Conservation (phyloP, 1,140 invertebrate genomes). For the Acromyrmex echinatior region DNA sequence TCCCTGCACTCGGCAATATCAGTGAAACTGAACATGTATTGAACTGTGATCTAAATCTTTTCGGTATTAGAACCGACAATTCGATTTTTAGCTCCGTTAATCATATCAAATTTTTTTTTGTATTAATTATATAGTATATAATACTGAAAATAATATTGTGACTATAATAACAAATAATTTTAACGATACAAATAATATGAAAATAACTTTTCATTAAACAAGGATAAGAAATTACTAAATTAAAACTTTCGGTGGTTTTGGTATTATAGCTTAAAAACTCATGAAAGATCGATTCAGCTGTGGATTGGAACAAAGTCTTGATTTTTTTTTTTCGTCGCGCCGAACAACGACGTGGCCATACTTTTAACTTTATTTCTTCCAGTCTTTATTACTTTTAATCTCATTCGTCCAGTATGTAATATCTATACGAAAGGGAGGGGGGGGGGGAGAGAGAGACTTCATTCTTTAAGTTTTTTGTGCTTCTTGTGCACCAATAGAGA, state of each 20-base stretch:
- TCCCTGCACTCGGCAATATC: not conserved
- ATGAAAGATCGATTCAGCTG: not conserved
- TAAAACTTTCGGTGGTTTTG: too few relatives aligned
- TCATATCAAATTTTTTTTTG: too few relatives aligned
- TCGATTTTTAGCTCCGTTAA: too few relatives aligned
- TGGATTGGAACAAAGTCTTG: constrained; percentile 66
- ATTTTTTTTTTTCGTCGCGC: constrained; percentile 51
- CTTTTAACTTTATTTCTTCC: constrained; percentile 50
- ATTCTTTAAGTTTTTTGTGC: not conserved
- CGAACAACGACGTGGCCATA: constrained; percentile 12
- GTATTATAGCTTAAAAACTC: not conserved
- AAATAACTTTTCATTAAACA: too few relatives aligned
- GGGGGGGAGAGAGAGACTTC: constrained; percentile 3
- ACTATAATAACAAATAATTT: too few relatives aligned
- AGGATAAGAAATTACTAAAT: too few relatives aligned
- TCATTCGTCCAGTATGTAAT: constrained; percentile 39
- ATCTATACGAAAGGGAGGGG: not conserved
- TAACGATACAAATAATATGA: too few relatives aligned
- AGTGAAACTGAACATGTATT: not conserved
- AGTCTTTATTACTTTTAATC: constrained; percentile 13
- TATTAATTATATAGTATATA: too few relatives aligned
- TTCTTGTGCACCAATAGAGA: constrained; percentile 43
- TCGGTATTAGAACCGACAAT: too few relatives aligned
- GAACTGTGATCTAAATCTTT: not conserved
- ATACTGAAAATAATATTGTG: too few relatives aligned